phyloP scores from a whole-genome alignment of 2,113 vertebrate species.

The Myotis brandtii region DNA sequence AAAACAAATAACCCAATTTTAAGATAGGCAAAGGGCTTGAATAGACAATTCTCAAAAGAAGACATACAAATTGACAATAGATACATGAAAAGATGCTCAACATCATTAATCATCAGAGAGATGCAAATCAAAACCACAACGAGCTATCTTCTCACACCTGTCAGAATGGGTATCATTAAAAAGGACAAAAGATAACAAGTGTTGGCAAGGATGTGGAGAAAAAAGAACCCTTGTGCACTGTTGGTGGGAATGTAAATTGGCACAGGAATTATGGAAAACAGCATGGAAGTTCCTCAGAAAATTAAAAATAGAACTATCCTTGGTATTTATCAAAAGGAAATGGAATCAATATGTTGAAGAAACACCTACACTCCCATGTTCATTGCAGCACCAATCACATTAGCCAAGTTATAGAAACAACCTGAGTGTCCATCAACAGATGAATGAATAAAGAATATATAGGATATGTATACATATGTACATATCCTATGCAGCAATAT shows the following conservation, averaged over 20 bases:
- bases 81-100: background rate
- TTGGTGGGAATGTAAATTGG: constrained; percentile 32
- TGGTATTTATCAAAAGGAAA: background rate
- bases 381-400: background rate
- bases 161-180: background rate
- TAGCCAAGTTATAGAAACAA: background rate
- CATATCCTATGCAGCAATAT: background rate
- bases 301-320: background rate
- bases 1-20: background rate
- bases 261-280: constrained; percentile 17
- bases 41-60: constrained; percentile 29
- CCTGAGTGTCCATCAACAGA: background rate
- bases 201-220: background rate
- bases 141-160: background rate
- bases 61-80: constrained; percentile 10
- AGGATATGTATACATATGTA: background rate
- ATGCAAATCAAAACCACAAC: constrained; percentile 55
- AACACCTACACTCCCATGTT: background rate
- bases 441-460: background rate
- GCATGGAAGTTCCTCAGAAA: background rate
- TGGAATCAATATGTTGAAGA: background rate
- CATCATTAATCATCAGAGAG: background rate
- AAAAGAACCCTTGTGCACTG: background rate
- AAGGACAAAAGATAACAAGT: constrained; percentile 28
- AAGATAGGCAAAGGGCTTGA: background rate